Percentiles rank a stretch among this genome's conserved stretches.
Evolutionary conservation across 2,113 vertebrate species (phyloP).

Genomic region (Sylvilagus bachmani): DNA sequence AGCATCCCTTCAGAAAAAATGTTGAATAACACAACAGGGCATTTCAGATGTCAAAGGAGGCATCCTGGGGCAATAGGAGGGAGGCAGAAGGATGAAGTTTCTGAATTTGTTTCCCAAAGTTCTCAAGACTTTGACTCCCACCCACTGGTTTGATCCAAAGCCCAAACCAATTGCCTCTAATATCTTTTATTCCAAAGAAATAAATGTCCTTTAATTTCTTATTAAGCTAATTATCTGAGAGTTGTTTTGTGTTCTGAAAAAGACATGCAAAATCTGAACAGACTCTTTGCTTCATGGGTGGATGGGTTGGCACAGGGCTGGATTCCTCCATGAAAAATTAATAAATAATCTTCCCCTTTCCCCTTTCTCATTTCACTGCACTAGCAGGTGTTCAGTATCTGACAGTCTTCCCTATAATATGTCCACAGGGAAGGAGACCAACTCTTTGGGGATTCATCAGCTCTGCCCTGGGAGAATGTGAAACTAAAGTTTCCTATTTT

Average conservation of each 20-base stretch:
- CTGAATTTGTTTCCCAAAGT: slow-evolving; percentile 45
- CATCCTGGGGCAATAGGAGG: neutral
- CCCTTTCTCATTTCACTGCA: neutral
- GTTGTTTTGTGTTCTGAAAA: slow-evolving; percentile 1
- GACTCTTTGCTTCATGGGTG: neutral
- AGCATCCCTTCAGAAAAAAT: slow-evolving; percentile 20
- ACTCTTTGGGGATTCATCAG: neutral
- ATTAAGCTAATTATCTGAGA: slow-evolving; percentile 31
- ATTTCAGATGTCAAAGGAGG: slow-evolving; percentile 64
- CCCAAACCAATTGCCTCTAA: slow-evolving; percentile 3
- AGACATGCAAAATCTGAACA: neutral
- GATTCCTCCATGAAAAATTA: neutral
- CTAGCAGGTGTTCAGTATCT: neutral
- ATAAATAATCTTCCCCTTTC: neutral
- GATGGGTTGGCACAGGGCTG: neutral
- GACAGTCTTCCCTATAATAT: neutral
- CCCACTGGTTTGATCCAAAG: slow-evolving; percentile 25
- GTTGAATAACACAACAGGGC: slow-evolving; percentile 56
- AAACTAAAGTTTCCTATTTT: neutral
- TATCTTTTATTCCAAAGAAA: slow-evolving; percentile 18
- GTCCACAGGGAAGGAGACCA: neutral
- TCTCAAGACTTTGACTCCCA: slow-evolving; percentile 23
- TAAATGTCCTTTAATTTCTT: slow-evolving; percentile 15
- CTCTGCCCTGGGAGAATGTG: neutral
- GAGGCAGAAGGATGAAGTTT: neutral